A percentile compares a stretch with the other conserved stretches of the same genome.
Conservation (phyloP, 2,113 vertebrate species). For the Hypocryptadius cinnamomeus region DNA sequence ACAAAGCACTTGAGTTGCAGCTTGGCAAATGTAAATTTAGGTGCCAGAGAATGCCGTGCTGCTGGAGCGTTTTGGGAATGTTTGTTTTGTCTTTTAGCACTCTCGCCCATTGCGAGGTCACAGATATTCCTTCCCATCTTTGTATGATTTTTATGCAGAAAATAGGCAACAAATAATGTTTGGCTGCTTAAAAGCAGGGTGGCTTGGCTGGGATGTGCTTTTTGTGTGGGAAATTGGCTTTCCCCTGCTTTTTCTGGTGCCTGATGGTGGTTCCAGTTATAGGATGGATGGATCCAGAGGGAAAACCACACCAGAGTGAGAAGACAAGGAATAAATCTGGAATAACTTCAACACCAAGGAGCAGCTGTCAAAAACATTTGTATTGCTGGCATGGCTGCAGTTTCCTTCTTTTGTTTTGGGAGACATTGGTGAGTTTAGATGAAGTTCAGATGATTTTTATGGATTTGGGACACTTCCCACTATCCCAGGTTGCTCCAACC, state of each 20-base stretch:
- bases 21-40: background rate
- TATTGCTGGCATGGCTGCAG: background rate
- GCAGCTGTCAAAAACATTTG: background rate
- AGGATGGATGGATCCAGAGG: background rate
- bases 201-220: background rate
- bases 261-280: background rate
- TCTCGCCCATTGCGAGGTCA: fast-evolving
- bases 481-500: background rate
- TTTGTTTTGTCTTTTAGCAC: background rate
- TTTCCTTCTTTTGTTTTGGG: background rate
- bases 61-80: background rate
- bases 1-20: background rate
- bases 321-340: background rate
- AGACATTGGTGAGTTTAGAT: background rate
- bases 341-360: background rate
- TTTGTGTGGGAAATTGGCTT: background rate
- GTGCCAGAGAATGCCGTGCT: background rate
- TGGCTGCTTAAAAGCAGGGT: background rate
- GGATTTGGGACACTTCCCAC: background rate
- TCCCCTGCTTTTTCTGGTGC: background rate
- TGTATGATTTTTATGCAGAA: background rate
- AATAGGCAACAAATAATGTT: fast-evolving
- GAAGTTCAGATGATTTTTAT: background rate
- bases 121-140: background rate
- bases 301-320: background rate